phyloP scores from a whole-genome alignment of 2,888 invertebrate species.

The Leptopilina myrica region DNA sequence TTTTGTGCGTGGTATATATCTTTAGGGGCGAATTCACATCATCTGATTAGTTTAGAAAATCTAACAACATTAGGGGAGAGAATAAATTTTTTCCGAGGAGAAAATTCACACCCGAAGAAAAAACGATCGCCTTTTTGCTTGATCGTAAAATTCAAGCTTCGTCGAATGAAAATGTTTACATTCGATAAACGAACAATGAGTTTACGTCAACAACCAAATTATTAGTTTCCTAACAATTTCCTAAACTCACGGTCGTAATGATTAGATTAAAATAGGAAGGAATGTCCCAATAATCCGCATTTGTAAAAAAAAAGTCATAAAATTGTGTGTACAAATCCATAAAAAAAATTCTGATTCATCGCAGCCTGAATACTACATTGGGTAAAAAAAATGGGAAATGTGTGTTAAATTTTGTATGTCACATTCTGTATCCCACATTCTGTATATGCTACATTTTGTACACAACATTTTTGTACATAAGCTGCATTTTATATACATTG shows the following conservation, averaged over 20 bases:
- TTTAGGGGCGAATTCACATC: not conserved
- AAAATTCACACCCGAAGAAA: not conserved
- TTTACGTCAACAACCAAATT: too few species aligned
- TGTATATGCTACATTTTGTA: too few species aligned
- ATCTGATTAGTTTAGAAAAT: not conserved
- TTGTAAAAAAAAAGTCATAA: not conserved
- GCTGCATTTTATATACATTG: not conserved
- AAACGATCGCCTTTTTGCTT: not conserved
- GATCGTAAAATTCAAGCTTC: slow-evolving; percentile 2
- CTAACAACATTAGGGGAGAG: not conserved
- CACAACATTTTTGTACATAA: too few species aligned
- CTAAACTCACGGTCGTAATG: too few species aligned
- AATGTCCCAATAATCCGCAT: not conserved
- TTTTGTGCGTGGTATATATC: not conserved
- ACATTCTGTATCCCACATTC: too few species aligned
- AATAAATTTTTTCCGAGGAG: slow-evolving; percentile 4
- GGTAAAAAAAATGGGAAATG: not conserved
- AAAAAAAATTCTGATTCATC: not conserved
- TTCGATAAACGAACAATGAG: slow-evolving; percentile 11
- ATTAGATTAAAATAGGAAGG: not conserved
- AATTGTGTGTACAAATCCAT: not conserved
- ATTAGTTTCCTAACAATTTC: too few species aligned
- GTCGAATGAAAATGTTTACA: slow-evolving; percentile 28
- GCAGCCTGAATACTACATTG: not conserved
- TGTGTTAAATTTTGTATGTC: too few species aligned